phyloP scores from a whole-genome alignment of 2,888 invertebrate genomes.

The Polydrusus tereticollis region DNA sequence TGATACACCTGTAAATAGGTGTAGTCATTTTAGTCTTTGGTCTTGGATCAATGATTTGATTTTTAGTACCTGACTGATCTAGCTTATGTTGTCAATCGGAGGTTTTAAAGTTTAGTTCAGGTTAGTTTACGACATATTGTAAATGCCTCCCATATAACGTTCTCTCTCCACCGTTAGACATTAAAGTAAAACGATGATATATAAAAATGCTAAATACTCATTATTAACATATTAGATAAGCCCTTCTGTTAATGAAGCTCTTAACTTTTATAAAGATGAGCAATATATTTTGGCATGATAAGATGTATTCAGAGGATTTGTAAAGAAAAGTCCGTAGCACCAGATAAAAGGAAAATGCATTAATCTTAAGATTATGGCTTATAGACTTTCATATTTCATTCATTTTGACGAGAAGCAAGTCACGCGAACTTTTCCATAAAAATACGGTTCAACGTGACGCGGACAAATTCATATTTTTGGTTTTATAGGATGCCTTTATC shows the following conservation, averaged over 20 bases:
- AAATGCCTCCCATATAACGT: too few relatives aligned
- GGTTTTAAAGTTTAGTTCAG: too few relatives aligned
- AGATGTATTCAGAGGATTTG: not conserved
- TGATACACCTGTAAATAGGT: too few relatives aligned
- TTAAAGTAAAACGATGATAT: too few relatives aligned
- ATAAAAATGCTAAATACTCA: too few relatives aligned
- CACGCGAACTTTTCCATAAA: slow-evolving; percentile 29
- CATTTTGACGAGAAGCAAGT: slow-evolving; percentile 44
- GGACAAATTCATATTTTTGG: slow-evolving; percentile 33
- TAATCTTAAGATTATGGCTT: slow-evolving; percentile 33
- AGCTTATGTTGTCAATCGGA: too few relatives aligned
- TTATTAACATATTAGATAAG: too few relatives aligned
- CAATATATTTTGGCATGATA: not conserved
- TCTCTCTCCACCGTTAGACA: too few relatives aligned
- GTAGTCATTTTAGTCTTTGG: too few relatives aligned
- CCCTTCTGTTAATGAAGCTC: not conserved
- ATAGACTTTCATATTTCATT: slow-evolving; percentile 39
- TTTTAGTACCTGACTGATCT: too few relatives aligned
- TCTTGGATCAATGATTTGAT: too few relatives aligned
- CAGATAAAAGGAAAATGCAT: slow-evolving; percentile 31
- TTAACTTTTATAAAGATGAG: not conserved
- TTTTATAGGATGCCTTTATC: slow-evolving; percentile 39
- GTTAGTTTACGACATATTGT: too few relatives aligned
- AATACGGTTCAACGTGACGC: slow-evolving; percentile 33
- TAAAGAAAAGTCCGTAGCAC: slow-evolving; percentile 22